A percentile compares a stretch with the other conserved stretches of the same genome.
These are phyloP conservation scores for Drosophila burlai DNA, from an alignment of 1,140 invertebrate species.

Conservation along the genomic window DNA sequence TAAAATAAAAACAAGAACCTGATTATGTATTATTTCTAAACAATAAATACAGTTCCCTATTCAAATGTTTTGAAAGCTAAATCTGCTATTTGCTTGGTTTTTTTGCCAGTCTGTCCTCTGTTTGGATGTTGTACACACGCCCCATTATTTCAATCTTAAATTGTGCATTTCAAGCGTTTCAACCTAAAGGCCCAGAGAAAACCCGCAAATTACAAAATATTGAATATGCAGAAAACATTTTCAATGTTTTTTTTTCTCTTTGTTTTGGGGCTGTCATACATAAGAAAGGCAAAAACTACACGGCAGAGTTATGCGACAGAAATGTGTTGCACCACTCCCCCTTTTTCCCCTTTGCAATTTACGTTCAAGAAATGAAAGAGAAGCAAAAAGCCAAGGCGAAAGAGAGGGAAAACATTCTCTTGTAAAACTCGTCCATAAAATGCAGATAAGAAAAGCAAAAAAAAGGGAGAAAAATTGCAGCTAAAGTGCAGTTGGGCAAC, in stretches of 20 bases:
- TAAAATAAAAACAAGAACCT: neutral
- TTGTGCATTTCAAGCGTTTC: constrained; percentile 55
- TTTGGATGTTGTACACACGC: constrained; percentile 18
- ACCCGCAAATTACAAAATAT: constrained; percentile 36
- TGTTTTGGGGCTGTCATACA: constrained; percentile 14
- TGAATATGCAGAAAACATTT: constrained; percentile 22
- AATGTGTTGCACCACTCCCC: constrained; percentile 39
- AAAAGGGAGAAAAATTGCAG: constrained; percentile 32
- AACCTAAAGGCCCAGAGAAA: constrained; percentile 17
- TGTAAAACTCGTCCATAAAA: constrained; percentile 69
- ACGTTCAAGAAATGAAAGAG: constrained; percentile 12
- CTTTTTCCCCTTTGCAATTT: constrained; percentile 3
- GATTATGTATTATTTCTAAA: neutral
- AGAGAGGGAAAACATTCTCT: constrained; percentile 44
- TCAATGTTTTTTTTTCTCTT: constrained; percentile 15
- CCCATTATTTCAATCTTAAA: constrained; percentile 51
- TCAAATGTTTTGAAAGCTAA: neutral
- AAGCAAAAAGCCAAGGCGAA: constrained; percentile 1
- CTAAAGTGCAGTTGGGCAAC: constrained; percentile 54
- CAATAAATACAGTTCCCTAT: neutral
- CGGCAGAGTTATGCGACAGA: constrained; percentile 65
- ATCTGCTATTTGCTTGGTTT: neutral
- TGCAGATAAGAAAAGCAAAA: constrained; percentile 41
- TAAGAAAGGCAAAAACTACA: constrained; percentile 51
- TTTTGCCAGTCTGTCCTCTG: neutral